Evolutionary conservation across 2,888 invertebrate species (phyloP), one percentile per base, ranked within the genome.

Genomic region (Aphrophora alni): DNA sequence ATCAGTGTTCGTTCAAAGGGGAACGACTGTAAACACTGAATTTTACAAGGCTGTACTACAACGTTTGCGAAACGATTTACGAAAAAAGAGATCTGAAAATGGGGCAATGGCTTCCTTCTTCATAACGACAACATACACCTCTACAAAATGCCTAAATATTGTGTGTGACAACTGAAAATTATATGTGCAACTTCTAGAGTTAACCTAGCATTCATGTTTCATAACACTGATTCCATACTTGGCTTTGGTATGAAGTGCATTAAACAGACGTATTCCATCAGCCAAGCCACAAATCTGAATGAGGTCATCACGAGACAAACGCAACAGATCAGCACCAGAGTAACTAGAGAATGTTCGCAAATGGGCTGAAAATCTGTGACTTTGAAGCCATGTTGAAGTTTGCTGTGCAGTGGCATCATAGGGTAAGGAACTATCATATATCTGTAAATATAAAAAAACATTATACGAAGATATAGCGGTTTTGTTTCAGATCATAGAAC

Each of bases 271-370:
- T 81, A 98, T 98, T 4, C 98, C 98, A 88, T 98, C 98, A 44
- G 97, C 95, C 82, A 97, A 90, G 0, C 98, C 98, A 88, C 97
- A 98, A 81, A 98, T 97, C 89, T 98, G 96, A 80, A 98, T 96
- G 69, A 98, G 90, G 89, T 98, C 98, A 83, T 97, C 97, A 71
- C 97, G 93, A 0, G 95, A 94, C 88, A 98, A 90, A 88, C 97
- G 93, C 85, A 98, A 90, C 87, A 98, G 91, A 89, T 98, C 98
- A 25, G 95, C 92, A 24, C 96, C 98, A 59, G 95, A 94, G 89
- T 96, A 98, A 87, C 94, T 95, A 82, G 93, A 91, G 88, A 98
- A 97, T 0, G 95, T 94, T 76, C 92, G 89, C 25, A 93, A 89
- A 88, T 95, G 95, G 77, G 93, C 91, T 0, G 92, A 91, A 89